Percentiles rank a stretch among this genome's conserved stretches.
phyloP scores from a whole-genome alignment of 2,113 vertebrate species.

The Ranitomeya imitator region DNA sequence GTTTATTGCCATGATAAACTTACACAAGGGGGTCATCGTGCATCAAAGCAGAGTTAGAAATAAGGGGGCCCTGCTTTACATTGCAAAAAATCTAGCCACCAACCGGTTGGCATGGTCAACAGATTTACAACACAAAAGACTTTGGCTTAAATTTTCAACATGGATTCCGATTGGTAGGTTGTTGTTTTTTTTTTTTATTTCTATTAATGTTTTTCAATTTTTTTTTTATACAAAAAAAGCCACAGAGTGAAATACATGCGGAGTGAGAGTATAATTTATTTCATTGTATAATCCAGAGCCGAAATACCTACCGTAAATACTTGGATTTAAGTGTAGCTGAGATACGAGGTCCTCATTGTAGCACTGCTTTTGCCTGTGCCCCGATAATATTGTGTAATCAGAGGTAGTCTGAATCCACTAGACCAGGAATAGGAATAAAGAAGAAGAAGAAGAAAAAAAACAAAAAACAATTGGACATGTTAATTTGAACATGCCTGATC shows the following conservation, averaged over 20 bases:
- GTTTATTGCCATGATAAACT: no score
- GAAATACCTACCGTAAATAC: neutral
- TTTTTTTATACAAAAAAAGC: neutral
- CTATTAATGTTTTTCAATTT: neutral
- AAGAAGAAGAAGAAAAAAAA: neutral
- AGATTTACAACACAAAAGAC: no score
- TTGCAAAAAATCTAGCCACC: no score
- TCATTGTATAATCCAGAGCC: neutral
- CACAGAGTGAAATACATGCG: neutral
- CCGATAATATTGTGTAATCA: no score
- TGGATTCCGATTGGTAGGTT: neutral
- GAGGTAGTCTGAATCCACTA: no score
- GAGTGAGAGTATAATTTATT: slow-evolving; percentile 13
- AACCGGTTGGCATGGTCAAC: no score
- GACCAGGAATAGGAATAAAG: no score
- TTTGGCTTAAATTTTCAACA: neutral
- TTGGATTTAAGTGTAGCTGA: neutral
- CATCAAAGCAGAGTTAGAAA: no score
- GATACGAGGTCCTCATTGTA: neutral
- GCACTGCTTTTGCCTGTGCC: neutral
- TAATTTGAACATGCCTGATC: no score
- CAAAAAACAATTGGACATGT: neutral
- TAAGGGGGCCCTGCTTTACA: no score
- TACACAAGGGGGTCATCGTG: no score
- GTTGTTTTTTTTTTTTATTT: neutral